Evolutionary conservation across 2,888 invertebrate species (phyloP).

Genomic region (Ptychoptera contaminata): DNA sequence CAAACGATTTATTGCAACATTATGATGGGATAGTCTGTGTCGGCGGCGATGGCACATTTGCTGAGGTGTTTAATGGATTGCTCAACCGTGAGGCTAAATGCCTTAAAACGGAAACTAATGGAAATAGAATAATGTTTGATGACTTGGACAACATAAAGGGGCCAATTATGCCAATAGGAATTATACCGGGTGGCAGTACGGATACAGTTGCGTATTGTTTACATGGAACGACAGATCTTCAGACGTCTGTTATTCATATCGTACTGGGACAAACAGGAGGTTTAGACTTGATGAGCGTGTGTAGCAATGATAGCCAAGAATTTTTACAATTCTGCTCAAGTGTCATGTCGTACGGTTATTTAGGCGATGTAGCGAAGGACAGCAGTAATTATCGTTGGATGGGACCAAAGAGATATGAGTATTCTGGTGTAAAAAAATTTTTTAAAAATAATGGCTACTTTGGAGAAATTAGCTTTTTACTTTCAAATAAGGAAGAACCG

Average conservation of each 20-base stretch:
- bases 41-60: constrained; percentile 77
- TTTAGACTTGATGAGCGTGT: constrained; percentile 59
- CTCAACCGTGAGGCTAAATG: constrained; percentile 15
- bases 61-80: constrained; percentile 64
- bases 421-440: constrained; percentile 50
- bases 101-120: not conserved
- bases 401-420: constrained; percentile 71
- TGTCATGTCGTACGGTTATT: constrained; percentile 68
- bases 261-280: constrained; percentile 58
- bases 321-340: constrained; percentile 51
- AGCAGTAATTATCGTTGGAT: constrained; percentile 73
- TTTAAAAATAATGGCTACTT: constrained; percentile 46
- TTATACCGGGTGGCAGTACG: constrained; percentile 58
- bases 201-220: constrained; percentile 66
- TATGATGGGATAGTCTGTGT: constrained; percentile 60
- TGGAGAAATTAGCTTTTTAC: constrained; percentile 40
- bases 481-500: constrained; percentile 37
- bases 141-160: constrained; percentile 19
- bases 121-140: not conserved
- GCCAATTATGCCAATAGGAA: constrained; percentile 31
- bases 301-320: constrained; percentile 39
- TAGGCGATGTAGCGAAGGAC: constrained; percentile 65
- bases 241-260: constrained; percentile 68
- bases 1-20: constrained; percentile 31
- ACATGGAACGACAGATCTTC: constrained; percentile 62